These are phyloP conservation scores for Aplochiton taeniatus DNA, from an alignment of 2,797 vertebrate species.

Conservation along the genomic window DNA sequence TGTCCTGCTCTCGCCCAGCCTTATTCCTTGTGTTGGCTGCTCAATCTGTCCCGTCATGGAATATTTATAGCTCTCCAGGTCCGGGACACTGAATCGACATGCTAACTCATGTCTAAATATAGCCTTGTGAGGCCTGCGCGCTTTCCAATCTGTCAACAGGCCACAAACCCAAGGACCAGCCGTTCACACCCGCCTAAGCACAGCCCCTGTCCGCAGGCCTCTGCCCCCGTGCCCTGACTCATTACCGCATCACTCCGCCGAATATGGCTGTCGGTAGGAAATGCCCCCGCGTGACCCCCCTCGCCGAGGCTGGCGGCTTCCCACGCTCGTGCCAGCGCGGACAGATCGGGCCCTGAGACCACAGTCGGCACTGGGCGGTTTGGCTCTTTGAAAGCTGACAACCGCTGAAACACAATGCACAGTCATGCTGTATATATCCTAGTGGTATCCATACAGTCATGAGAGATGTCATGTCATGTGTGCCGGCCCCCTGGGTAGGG, in stretches of 20 bases:
- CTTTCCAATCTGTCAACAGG: slow-evolving; percentile 71
- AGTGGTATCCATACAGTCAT: too few species aligned
- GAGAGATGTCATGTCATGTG: too few species aligned
- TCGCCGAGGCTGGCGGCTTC: slow-evolving; percentile 34
- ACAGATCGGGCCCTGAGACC: background rate
- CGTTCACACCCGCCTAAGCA: slow-evolving; percentile 19
- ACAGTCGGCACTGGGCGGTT: too few species aligned
- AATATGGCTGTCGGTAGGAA: slow-evolving; percentile 53
- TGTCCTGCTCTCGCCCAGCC: slow-evolving; percentile 23
- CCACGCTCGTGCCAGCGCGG: slow-evolving; percentile 27
- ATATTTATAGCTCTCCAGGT: slow-evolving; percentile 78
- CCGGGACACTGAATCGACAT: slow-evolving; percentile 76
- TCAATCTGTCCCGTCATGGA: slow-evolving; percentile 75
- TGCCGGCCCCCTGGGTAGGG: too few species aligned
- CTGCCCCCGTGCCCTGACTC: slow-evolving; percentile 39
- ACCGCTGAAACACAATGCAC: too few species aligned
- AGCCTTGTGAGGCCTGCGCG: slow-evolving; percentile 63
- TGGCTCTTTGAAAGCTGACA: too few species aligned
- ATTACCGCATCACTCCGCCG: slow-evolving; percentile 52
- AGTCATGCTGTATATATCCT: too few species aligned
- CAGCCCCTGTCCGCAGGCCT: slow-evolving; percentile 13
- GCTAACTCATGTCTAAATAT: slow-evolving; percentile 77
- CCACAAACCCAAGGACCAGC: slow-evolving; percentile 60
- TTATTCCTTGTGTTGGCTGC: slow-evolving; percentile 54
- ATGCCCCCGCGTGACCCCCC: slow-evolving; percentile 45